Conservation (phyloP, 2,888 invertebrate species). For the Xylocampa areola region DNA sequence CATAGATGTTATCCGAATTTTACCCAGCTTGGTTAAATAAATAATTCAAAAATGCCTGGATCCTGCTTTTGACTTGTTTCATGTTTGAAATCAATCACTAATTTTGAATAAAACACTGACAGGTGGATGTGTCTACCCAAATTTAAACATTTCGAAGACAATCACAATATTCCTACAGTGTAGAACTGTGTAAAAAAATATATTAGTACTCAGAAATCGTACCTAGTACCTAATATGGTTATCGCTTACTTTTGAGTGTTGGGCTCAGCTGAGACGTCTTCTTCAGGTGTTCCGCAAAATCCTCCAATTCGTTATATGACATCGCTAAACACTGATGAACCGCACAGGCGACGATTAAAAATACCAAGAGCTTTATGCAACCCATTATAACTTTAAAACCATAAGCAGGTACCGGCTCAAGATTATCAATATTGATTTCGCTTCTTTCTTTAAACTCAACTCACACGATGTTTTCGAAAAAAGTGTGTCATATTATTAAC, state of each 20-base stretch:
- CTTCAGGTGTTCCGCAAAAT: conserved; percentile 81
- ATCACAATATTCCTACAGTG: too few species aligned
- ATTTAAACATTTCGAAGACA: too few species aligned
- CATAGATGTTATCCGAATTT: too few species aligned
- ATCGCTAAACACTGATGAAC: conserved; percentile 77
- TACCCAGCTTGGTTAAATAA: too few species aligned
- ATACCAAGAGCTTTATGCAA: conserved; percentile 68
- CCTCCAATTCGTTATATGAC: conserved; percentile 79
- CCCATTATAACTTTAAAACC: conserved; percentile 67
- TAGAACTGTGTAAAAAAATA: too few species aligned
- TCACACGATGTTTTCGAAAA: conserved; percentile 62
- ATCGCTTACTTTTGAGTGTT: conserved; percentile 82
- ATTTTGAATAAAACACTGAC: too few species aligned
- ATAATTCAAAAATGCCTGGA: too few species aligned
- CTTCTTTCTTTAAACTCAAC: conserved; percentile 58
- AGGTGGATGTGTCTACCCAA: too few species aligned
- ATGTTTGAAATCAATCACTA: too few species aligned
- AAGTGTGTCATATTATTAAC: conserved; percentile 78
- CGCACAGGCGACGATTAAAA: conserved; percentile 73
- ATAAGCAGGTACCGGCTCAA: conserved; percentile 42
- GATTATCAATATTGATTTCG: conserved; percentile 56
- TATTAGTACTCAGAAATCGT: too few species aligned
- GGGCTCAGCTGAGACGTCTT: conserved; percentile 83
- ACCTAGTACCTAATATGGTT: not conserved
- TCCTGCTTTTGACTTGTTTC: too few species aligned